Evolutionary conservation across 2,113 vertebrate species (phyloP).

Genomic region (Euleptes europaea): DNA sequence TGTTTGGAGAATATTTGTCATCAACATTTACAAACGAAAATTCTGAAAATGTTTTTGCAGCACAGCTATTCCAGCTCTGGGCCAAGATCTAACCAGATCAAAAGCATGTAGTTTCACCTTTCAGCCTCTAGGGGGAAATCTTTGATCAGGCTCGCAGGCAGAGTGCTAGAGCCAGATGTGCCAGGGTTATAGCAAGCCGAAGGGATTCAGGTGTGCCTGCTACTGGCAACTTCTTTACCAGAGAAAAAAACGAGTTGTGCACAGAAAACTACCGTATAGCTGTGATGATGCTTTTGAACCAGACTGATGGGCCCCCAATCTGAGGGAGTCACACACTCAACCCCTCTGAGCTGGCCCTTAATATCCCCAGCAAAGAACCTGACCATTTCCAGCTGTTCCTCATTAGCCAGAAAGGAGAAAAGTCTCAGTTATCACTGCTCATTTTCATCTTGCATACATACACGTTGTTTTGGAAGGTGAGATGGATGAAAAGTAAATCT

Average conservation of each 20-base stretch:
- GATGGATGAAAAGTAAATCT: not conserved
- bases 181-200: not conserved
- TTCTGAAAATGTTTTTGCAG: not conserved
- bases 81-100: not conserved
- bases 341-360: not conserved
- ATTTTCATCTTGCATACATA: not conserved
- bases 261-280: not conserved
- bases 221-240: not conserved
- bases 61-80: not conserved
- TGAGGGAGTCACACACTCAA: not conserved
- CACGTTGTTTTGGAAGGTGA: not conserved
- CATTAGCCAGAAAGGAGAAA: not conserved
- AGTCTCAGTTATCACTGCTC: not conserved
- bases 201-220: not conserved
- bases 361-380: not conserved
- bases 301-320: not conserved
- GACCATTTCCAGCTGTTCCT: not conserved
- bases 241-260: not conserved
- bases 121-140: slow-evolving; percentile 5
- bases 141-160: not conserved
- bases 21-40: not conserved
- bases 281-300: too few species aligned
- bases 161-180: too few species aligned
- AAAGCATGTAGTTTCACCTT: not conserved
- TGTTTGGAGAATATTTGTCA: not conserved